phyloP scores from a whole-genome alignment of 2,113 vertebrate genomes.

The Myrmophylax atrothorax region DNA sequence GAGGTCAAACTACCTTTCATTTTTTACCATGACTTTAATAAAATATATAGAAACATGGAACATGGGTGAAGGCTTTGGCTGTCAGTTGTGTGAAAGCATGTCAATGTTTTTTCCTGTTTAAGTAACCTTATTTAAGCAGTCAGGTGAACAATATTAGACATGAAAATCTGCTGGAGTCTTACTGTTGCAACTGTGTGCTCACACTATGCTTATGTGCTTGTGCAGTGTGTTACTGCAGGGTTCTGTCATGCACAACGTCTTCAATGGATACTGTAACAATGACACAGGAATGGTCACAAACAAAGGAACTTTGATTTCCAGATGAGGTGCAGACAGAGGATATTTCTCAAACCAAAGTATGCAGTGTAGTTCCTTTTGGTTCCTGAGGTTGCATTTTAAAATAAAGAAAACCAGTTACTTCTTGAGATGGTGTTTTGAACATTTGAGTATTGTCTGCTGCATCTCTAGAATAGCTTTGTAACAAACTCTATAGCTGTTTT shows the following conservation, averaged over 20 bases:
- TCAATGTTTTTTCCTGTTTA: background rate
- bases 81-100: background rate
- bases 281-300: background rate
- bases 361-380: background rate
- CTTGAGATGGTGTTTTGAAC: background rate
- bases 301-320: background rate
- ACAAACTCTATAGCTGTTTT: background rate
- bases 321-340: background rate
- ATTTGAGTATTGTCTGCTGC: background rate
- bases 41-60: background rate
- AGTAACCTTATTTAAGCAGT: background rate
- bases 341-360: background rate
- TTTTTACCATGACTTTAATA: background rate
- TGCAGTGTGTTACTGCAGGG: accelerated
- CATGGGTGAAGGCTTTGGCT: background rate
- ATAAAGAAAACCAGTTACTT: background rate
- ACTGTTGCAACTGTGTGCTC: background rate
- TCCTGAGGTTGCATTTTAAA: background rate
- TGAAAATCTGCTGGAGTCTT: background rate
- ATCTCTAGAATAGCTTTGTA: background rate
- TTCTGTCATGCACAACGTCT: background rate
- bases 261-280: background rate
- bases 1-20: background rate
- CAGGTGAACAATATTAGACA: background rate
- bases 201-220: background rate